Conservation (phyloP, 2,888 invertebrate genomes). For the Sinelater perroti region DNA sequence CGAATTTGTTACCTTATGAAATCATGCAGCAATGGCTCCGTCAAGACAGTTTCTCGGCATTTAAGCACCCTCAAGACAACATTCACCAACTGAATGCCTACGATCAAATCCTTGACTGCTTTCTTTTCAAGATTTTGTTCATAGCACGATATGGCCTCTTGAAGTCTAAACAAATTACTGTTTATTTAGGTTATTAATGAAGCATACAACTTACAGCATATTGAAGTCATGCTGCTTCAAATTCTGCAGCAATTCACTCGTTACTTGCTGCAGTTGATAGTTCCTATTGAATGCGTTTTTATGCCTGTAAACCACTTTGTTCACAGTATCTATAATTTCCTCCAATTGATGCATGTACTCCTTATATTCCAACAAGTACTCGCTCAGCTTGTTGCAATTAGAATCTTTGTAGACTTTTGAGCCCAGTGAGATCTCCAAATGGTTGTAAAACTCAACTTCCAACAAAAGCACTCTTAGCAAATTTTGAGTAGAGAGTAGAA, state of each 20-base stretch:
- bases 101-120: neutral
- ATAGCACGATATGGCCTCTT: neutral
- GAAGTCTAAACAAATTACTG: neutral
- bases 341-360: neutral
- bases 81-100: neutral
- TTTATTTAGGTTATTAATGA: too few relatives aligned
- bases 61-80: neutral
- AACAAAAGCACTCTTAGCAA: neutral
- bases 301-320: constrained; percentile 2
- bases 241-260: neutral
- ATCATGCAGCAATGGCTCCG: too few relatives aligned
- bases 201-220: constrained; percentile 13
- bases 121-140: neutral
- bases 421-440: constrained; percentile 13
- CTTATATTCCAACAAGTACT: neutral
- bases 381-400: constrained; percentile 8
- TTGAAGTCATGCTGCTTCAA: neutral
- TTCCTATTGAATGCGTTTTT: neutral
- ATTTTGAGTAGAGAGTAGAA: neutral
- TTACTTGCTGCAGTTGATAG: neutral
- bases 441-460: constrained; percentile 27
- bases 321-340: constrained; percentile 3
- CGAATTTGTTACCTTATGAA: too few relatives aligned
- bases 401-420: constrained; percentile 15
- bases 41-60: too few relatives aligned